These are phyloP conservation scores for Acyrthosiphon pisum DNA, from an alignment of 1,140 invertebrate species.

Conservation along the genomic window DNA sequence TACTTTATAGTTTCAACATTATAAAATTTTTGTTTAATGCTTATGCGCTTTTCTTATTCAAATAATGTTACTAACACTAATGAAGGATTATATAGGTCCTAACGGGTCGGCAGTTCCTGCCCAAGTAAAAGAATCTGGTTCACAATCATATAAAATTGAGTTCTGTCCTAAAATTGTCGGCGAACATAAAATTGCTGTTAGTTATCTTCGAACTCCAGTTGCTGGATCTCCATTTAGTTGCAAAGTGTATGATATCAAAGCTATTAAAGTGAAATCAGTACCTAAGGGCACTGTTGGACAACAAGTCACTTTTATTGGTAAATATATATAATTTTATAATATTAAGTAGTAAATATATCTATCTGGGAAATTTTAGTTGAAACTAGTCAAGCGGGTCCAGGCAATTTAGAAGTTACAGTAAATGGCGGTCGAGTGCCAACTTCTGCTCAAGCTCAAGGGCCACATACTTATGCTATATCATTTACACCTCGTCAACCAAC, in stretches of 20 bases:
- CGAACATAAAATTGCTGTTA: conserved; percentile 88
- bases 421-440: conserved; percentile 95
- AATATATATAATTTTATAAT: conserved; percentile 59
- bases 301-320: conserved; percentile 93
- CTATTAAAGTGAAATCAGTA: conserved; percentile 93
- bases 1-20: conserved; percentile 4
- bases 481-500: conserved; percentile 92
- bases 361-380: conserved; percentile 75
- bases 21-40: conserved; percentile 47
- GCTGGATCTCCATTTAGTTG: conserved; percentile 89
- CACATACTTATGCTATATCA: conserved; percentile 95
- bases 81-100: conserved; percentile 71
- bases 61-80: conserved; percentile 57
- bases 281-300: conserved; percentile 89
- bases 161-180: conserved; percentile 86
- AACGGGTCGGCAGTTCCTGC: conserved; percentile 86
- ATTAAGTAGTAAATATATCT: neutral
- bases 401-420: conserved; percentile 96
- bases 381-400: conserved; percentile 93
- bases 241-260: conserved; percentile 93
- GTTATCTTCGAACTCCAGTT: conserved; percentile 78
- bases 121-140: conserved; percentile 79
- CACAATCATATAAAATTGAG: conserved; percentile 79
- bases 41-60: conserved; percentile 43
- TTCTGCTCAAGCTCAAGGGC: conserved; percentile 91